Evolutionary conservation across 2,113 vertebrate species (phyloP), one percentile per base, ranked within the genome.

Genomic region (Tragelaphus strepsiceros): DNA sequence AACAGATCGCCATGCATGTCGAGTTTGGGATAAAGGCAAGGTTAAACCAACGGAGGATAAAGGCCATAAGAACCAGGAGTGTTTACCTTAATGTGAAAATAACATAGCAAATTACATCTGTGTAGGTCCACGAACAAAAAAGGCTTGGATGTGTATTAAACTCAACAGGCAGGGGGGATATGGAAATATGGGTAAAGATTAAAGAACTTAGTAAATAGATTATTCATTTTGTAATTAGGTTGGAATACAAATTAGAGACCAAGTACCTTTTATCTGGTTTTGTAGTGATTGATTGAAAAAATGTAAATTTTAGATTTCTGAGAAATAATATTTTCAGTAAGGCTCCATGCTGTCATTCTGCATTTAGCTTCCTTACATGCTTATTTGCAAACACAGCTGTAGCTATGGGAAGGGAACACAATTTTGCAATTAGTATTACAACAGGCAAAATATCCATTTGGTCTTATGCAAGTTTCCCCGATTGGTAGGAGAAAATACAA

Each of bases 161-260:
- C 61, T 78, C 84, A 58, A 90, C 8, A 83, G 32, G 56, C 22
- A 54, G 32, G 64, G 11, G 26, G 46, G 59, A 80, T 43, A 89
- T 80, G 21, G 39, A 94, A 94, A 82, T 59, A 88, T 19, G 28
- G 51, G 46, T n/a, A 83, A 94, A 96, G 28, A 94, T 83, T 74
- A 94, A 97, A 92, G 61, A 89, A 28, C 26, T 83, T 53, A 39
- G 78, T 89, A 97, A 98, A 59, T 7, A 94, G 13, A 91, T 93
- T 30, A 95, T 94, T 95, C 95, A 96, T 91, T 86, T 84, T 92
- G 74, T 64, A 94, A 97, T 97, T 90, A 93, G 56, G 26, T 67
- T 85, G 56, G 30, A 88, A 95, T 64, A 95, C 46, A 97, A 96
- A 97, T 94, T 89, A 92, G 80, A 95, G 90, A 77, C 54, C 92